A percentile compares a stretch with the other conserved stretches of the same genome.
These are phyloP conservation scores for Eupeodes luniger DNA, from an alignment of 2,888 invertebrate genomes.

Conservation along the genomic window DNA sequence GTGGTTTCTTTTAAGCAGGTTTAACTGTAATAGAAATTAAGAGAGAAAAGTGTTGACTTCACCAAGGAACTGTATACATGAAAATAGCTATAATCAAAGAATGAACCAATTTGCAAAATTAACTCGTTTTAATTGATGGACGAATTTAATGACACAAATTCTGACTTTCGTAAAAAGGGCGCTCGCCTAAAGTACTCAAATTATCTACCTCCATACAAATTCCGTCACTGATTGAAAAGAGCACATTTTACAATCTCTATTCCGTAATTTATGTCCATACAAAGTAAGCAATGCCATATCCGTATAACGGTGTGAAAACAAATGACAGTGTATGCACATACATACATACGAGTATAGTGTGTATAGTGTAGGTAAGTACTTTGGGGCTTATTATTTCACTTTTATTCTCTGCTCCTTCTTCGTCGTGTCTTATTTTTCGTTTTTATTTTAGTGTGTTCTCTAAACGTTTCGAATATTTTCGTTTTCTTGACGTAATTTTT, in stretches of 20 bases:
- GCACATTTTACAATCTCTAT: constrained; percentile 27
- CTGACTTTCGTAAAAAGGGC: not conserved
- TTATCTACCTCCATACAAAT: not conserved
- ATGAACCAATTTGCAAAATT: too few species aligned
- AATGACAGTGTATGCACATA: constrained; percentile 38
- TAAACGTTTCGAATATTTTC: constrained; percentile 56
- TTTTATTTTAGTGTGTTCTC: constrained; percentile 7
- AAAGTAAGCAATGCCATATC: constrained; percentile 26
- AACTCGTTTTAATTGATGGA: too few species aligned
- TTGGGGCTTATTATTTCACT: constrained; percentile 52
- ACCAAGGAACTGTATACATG: too few species aligned
- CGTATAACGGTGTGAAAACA: constrained; percentile 49
- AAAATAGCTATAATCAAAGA: too few species aligned
- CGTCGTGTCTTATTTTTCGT: constrained; percentile 2
- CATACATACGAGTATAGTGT: constrained; percentile 3
- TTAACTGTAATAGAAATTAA: too few species aligned
- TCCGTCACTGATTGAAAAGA: not conserved
- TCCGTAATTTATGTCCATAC: constrained; percentile 46
- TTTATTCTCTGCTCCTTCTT: constrained; percentile 21
- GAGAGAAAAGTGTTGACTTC: too few species aligned
- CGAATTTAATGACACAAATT: too few species aligned
- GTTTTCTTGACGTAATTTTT: constrained; percentile 64
- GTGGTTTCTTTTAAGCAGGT: too few species aligned
- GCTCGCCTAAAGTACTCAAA: not conserved
- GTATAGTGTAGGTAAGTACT: constrained; percentile 5